phyloP scores from a whole-genome alignment of 2,888 invertebrate genomes.

The Stenolophus ochropezus region DNA sequence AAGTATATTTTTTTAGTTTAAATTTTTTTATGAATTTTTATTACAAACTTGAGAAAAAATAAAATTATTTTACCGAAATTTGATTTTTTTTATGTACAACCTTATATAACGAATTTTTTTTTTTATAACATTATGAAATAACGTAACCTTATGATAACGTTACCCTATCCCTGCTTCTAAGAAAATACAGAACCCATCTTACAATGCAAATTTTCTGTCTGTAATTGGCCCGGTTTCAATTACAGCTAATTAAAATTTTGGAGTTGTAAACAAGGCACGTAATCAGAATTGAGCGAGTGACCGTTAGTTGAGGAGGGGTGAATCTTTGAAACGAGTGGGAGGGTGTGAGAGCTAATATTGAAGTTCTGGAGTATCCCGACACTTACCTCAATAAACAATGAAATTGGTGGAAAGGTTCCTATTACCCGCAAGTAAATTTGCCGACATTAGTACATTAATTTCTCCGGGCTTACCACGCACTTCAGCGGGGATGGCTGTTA shows the following conservation, averaged over 20 bases:
- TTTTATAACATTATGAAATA: too few relatives aligned
- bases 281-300: background rate
- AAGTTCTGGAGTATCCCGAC: conserved; percentile 41
- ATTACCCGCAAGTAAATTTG: conserved; percentile 58
- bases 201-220: background rate
- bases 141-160: too few relatives aligned
- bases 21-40: too few relatives aligned
- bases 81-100: too few relatives aligned
- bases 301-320: background rate
- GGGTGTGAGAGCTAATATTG: conserved; percentile 52
- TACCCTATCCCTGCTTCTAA: too few relatives aligned
- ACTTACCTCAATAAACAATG: conserved; percentile 59
- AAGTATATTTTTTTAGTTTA: too few relatives aligned
- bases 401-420: conserved; percentile 58
- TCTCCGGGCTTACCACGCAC: conserved; percentile 49
- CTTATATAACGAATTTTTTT: too few relatives aligned
- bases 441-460: conserved; percentile 59
- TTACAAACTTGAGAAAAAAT: too few relatives aligned
- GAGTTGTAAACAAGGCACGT: background rate
- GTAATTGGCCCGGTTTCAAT: background rate
- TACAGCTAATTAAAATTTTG: background rate
- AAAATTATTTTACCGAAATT: too few relatives aligned
- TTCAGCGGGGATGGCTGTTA: conserved; percentile 40
- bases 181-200: background rate
- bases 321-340: background rate